Base-by-base conservation (phyloP, 2,888 invertebrate species). In the Drosophila nr. fundita region DNA sequence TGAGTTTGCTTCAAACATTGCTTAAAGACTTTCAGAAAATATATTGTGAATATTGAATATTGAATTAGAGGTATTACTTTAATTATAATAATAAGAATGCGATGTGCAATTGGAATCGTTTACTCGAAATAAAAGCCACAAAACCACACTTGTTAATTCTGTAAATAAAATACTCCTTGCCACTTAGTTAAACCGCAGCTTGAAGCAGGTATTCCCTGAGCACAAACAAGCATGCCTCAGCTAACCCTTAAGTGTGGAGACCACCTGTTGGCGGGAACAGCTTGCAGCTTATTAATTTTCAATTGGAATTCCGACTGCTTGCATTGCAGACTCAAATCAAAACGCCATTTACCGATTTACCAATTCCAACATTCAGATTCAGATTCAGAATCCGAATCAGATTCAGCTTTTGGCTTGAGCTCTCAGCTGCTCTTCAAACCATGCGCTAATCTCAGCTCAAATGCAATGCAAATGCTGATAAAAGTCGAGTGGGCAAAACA, bases 371-470 rank as follows among this genome's bases (percentile, higher is more conserved):
- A 55, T 68, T 45, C 21, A 49, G 32, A 49, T 36, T 15, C 11
- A 48, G 55, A 40, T 40, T 21, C 40, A 27, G 55, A n/a, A 45
- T 29, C 11, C 13, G 50, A 45, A 24, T 45, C 45, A 13, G 21
- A 42, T 13, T 54, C 13, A 27, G 55, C 55, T 55, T 36, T 55
- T 55, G 45, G 24, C 24, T 54, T n/a, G 36, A 34, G 27, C n/a
- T 38, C 15, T 27, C 54, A 11, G n/a, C 40, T 57, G 21, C 15
- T 59, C 38, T 59, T 38, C 49, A 66, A 66, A 83, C 68, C 83
- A 55, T 68, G 68, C 82, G 82, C 89, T 89, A 85, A 85, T 85
- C 85, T 89, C 89, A 80, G 87, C 80, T 89, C 71, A 73, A 89
- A 89, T 80, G 87, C 80, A 81, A 80, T 80, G 80, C 81, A 81